These are phyloP conservation scores for Oligia latruncula DNA, from an alignment of 2,888 invertebrate species.

Conservation along the genomic window DNA sequence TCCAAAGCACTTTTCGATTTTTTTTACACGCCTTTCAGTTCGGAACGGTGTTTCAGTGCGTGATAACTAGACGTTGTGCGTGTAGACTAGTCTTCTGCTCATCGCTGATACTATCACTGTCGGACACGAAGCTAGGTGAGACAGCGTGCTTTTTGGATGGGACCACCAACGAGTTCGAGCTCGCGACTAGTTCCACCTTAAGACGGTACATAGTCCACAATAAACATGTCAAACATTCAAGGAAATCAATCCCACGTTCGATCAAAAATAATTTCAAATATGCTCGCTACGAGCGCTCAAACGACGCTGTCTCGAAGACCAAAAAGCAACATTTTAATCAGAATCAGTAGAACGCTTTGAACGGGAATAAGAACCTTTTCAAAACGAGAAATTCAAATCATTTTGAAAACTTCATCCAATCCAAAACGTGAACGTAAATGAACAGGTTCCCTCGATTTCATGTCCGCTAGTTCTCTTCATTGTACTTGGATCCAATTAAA, in stretches of 20 bases:
- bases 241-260: neutral
- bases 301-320: neutral
- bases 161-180: no score
- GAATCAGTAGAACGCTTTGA: constrained; percentile 37
- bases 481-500: constrained; percentile 70
- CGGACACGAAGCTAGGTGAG: no score
- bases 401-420: constrained; percentile 52
- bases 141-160: no score
- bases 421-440: constrained; percentile 59
- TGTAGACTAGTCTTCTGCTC: no score
- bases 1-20: no score
- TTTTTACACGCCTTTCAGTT: no score
- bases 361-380: constrained; percentile 52
- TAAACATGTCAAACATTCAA: neutral
- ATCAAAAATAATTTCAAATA: neutral
- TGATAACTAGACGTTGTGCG: no score
- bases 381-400: constrained; percentile 54
- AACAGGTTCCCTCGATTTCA: constrained; percentile 48
- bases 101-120: no score
- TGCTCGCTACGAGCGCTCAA: neutral
- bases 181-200: no score
- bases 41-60: no score
- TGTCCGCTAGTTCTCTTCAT: constrained; percentile 57
- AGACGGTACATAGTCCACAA: neutral
- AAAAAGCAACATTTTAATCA: constrained; percentile 43